These are phyloP conservation scores for Melipona beecheii DNA, from an alignment of 2,888 invertebrate genomes.

Conservation along the genomic window DNA sequence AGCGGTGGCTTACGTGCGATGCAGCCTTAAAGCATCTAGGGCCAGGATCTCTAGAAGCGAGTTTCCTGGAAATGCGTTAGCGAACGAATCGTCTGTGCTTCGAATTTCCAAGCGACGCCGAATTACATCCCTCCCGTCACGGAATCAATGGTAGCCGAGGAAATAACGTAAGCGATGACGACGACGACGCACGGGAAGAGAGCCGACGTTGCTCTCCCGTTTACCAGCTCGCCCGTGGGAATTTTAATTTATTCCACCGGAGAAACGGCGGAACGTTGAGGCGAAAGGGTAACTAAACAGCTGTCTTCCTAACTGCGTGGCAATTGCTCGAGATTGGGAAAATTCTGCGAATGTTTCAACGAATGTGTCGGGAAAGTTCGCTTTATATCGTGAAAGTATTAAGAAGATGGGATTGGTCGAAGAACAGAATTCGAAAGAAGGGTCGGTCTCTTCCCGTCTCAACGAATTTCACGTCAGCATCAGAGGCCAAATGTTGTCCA, in stretches of 20 bases:
- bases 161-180: conserved; percentile 61
- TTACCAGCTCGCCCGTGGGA: conserved; percentile 15
- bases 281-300: conserved; percentile 4
- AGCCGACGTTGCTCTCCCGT: conserved; percentile 38
- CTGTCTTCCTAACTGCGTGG: conserved; percentile 16
- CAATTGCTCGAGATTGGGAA: not conserved
- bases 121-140: conserved; percentile 65
- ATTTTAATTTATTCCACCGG: conserved; percentile 53
- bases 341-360: not conserved
- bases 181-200: conserved; percentile 11
- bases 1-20: conserved; percentile 69
- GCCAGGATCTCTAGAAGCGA: conserved; percentile 45
- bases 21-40: conserved; percentile 64
- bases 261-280: not conserved
- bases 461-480: not conserved
- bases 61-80: conserved; percentile 66
- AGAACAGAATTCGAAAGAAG: not conserved
- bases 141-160: conserved; percentile 60
- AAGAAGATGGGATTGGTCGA: not conserved
- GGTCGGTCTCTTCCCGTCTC: not conserved
- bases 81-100: conserved; percentile 67
- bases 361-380: not conserved
- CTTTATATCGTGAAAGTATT: not conserved
- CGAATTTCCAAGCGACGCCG: conserved; percentile 63
- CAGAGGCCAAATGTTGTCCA: not conserved